Evolutionary conservation across 2,888 invertebrate genomes (phyloP), one percentile per base, ranked within the genome.

Genomic region (Phania funesta): DNA sequence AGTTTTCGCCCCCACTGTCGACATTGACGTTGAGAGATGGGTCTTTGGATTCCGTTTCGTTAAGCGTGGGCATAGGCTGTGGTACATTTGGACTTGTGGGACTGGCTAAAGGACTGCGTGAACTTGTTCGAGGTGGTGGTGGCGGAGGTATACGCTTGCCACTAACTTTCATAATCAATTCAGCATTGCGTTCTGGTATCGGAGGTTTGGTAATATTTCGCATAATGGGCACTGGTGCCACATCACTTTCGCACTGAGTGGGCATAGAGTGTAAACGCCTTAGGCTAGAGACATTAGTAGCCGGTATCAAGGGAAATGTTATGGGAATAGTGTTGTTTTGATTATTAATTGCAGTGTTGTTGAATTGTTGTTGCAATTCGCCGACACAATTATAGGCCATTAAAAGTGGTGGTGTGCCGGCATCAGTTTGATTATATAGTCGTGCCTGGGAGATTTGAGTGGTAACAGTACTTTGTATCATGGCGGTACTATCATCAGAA

Each of bases 51-150:
- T 85, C 78, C 1, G 92, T 91, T 83, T 92, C 91, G 64, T 85
- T 87, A 16, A 87, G 86, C 11, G 89, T 87, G 74, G 92, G 92
- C 85, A 92, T 91, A 80, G 93, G 92, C 24, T 93, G 93, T 2
- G 95, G 94, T 74, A 94, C 91, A 86, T 93, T 93, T 22, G 95
- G 94, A 84, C 95, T 94, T 50, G 96, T 95, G 20, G 97, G 97
- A 58, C 96, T 96, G 24, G 96, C 95, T 86, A 97, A 92, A 0
- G 97, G 97, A 18, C 97, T 96, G 87, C 96, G 95, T 60, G 96
- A 96, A 86, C 96, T 96, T 85, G 97, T 97, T 85, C 97, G 93
- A n/a, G 97, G 97, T 29, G 97, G 97, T 32, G 97, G 96, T n/a
- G 96, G 97, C 18, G 97, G 97, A 7, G 97, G 97, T 52, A 96